Conservation (phyloP, 2,797 vertebrate genomes). For the Etheostoma nigrum region DNA sequence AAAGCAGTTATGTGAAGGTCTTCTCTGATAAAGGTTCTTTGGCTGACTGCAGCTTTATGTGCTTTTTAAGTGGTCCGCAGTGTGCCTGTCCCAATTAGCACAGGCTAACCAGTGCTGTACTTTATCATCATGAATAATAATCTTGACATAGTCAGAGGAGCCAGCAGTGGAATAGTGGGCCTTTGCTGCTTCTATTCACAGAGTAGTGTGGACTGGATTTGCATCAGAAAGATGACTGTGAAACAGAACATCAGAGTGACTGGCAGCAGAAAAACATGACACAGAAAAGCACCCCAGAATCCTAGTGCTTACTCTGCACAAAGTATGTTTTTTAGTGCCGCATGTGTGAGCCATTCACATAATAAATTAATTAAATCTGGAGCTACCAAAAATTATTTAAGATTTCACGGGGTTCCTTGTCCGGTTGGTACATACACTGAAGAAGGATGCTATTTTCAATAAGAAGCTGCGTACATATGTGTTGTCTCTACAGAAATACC, state of each 20-base stretch:
- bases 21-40: slow-evolving; percentile 25
- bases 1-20: slow-evolving; percentile 26
- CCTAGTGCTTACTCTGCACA: slow-evolving; percentile 9
- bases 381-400: not conserved
- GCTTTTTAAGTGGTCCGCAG: slow-evolving; percentile 36
- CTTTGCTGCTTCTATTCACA: slow-evolving; percentile 33
- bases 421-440: not conserved
- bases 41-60: slow-evolving; percentile 34
- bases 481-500: slow-evolving; percentile 88
- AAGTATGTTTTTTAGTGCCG: not conserved
- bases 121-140: slow-evolving; percentile 59
- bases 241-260: slow-evolving; percentile 27
- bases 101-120: slow-evolving; percentile 44
- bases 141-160: slow-evolving; percentile 33
- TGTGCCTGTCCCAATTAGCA: slow-evolving; percentile 44
- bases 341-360: not conserved
- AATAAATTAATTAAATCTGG: not conserved
- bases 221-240: slow-evolving; percentile 36
- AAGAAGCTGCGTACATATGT: not conserved
- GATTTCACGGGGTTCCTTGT: not conserved
- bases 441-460: not conserved
- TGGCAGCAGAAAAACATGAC: slow-evolving; percentile 16
- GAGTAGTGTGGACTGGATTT: slow-evolving; percentile 25
- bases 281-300: not conserved
- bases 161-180: slow-evolving; percentile 18